Percentiles rank a stretch among this genome's conserved stretches.
Conservation (phyloP, 2,888 invertebrate species). For the Rutpela maculata region DNA sequence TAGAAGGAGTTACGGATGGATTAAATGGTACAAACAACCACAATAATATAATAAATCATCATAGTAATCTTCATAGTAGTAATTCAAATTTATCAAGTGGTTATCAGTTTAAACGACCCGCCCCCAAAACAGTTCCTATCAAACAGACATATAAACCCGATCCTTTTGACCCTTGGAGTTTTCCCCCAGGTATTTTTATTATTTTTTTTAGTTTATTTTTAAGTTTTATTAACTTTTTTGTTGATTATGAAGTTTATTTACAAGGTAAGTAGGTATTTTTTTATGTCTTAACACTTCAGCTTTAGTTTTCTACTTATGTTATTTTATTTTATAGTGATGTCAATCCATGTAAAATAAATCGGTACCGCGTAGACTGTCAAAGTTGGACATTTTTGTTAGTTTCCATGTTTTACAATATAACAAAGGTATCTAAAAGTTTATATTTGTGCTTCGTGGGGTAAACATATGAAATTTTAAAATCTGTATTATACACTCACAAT, state of each 20-base stretch:
- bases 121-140: slow-evolving; percentile 66
- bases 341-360: neutral
- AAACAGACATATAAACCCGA: slow-evolving; percentile 71
- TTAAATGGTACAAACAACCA: slow-evolving; percentile 79
- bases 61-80: slow-evolving; percentile 60
- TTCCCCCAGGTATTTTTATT: slow-evolving; percentile 76
- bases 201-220: slow-evolving; percentile 58
- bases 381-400: neutral
- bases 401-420: neutral
- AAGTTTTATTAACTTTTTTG: slow-evolving; percentile 38
- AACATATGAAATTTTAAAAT: neutral
- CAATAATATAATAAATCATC: slow-evolving; percentile 58
- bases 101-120: slow-evolving; percentile 65
- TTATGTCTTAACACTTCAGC: slow-evolving; percentile 66
- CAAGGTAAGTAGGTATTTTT: slow-evolving; percentile 52
- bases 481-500: neutral
- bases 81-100: slow-evolving; percentile 57
- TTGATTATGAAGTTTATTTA: slow-evolving; percentile 13
- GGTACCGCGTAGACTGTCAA: neutral
- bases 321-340: slow-evolving; percentile 37
- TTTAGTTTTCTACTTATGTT: slow-evolving; percentile 60
- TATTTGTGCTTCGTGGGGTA: neutral
- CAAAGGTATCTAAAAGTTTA: neutral
- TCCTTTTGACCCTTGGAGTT: slow-evolving; percentile 79
- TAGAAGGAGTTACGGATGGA: slow-evolving; percentile 82